A percentile compares a stretch with the other conserved stretches of the same genome.
Evolutionary conservation across 2,888 invertebrate species (phyloP).

Genomic region (Oscheius onirici): DNA sequence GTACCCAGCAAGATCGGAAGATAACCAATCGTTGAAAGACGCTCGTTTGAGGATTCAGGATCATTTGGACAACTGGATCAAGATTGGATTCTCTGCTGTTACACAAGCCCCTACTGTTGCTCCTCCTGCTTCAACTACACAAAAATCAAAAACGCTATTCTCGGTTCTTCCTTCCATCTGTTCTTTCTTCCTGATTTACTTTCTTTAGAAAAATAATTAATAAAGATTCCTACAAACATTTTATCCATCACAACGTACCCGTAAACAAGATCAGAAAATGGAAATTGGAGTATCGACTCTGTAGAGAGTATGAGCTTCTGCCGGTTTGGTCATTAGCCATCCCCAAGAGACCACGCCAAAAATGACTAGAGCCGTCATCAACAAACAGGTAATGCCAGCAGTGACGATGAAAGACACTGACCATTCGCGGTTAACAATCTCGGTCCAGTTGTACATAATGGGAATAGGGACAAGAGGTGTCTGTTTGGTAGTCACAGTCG

Average conservation of each 20-base stretch:
- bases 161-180: background rate
- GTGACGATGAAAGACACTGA: conserved; percentile 26
- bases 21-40: conserved; percentile 39
- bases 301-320: conserved; percentile 13
- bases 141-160: background rate
- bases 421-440: conserved; percentile 34
- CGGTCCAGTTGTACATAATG: conserved; percentile 19
- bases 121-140: background rate
- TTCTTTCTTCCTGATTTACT: background rate
- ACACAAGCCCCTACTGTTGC: too few relatives aligned
- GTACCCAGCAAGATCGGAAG: conserved; percentile 49
- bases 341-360: conserved; percentile 24
- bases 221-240: background rate
- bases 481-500: background rate
- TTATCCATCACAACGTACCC: conserved; percentile 3
- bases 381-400: conserved; percentile 17
- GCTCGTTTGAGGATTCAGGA: conserved; percentile 42
- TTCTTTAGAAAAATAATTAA: background rate
- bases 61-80: conserved; percentile 44
- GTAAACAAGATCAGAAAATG: conserved; percentile 3
- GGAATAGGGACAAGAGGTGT: too few relatives aligned
- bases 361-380: conserved; percentile 22
- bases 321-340: conserved; percentile 28
- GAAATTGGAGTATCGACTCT: conserved; percentile 27
- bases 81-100: conserved; percentile 27